These are phyloP conservation scores for Hycleus phaleratus DNA, from an alignment of 1,140 invertebrate species.

Conservation along the genomic window DNA sequence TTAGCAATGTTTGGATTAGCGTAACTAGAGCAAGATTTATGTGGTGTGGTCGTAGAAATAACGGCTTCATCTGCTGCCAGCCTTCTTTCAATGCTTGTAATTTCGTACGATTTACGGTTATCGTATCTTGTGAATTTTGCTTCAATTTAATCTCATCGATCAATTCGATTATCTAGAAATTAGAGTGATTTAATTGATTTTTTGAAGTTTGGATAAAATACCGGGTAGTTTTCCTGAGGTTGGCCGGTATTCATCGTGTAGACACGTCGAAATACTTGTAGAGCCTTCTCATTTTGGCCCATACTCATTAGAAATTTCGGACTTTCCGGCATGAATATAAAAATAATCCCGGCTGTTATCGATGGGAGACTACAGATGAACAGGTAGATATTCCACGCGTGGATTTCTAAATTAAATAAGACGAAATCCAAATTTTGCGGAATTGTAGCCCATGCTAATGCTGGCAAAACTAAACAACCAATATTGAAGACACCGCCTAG, in stretches of 20 bases:
- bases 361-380: constrained; percentile 56
- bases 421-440: constrained; percentile 15
- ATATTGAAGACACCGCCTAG: constrained; percentile 52
- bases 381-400: constrained; percentile 72
- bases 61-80: constrained; percentile 20
- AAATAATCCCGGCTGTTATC: constrained; percentile 51
- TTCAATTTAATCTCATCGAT: constrained; percentile 19
- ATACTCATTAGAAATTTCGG: constrained; percentile 71
- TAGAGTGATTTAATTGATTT: neutral
- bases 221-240: constrained; percentile 51
- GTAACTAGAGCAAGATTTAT: constrained; percentile 20
- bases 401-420: constrained; percentile 33
- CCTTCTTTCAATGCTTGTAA: constrained; percentile 21
- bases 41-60: constrained; percentile 23
- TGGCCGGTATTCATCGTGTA: constrained; percentile 54
- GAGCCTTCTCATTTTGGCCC: constrained; percentile 57
- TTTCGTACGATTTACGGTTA: constrained; percentile 12
- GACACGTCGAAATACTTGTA: constrained; percentile 50
- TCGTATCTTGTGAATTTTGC: neutral
- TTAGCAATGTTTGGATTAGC: constrained; percentile 21
- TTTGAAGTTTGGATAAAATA: constrained; percentile 31
- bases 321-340: constrained; percentile 58
- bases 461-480: constrained; percentile 40
- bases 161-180: constrained; percentile 21
- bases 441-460: constrained; percentile 23